These are phyloP conservation scores for Napeogenes inachia DNA, from an alignment of 2,888 invertebrate genomes.

Conservation along the genomic window DNA sequence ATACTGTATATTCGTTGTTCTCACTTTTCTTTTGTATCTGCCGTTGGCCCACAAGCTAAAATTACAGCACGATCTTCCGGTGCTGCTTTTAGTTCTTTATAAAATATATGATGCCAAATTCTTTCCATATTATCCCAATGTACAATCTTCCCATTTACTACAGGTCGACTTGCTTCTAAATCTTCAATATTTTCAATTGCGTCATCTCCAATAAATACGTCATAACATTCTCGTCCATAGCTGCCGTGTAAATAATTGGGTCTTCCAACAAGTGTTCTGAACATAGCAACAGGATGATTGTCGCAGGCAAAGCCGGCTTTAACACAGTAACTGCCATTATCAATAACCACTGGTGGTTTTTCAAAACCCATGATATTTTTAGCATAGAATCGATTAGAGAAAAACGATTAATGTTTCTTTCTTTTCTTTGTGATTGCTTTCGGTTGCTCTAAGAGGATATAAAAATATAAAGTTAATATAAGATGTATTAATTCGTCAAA, in stretches of 20 bases:
- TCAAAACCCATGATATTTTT: constrained; percentile 46
- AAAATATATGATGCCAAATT: constrained; percentile 61
- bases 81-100: constrained; percentile 59
- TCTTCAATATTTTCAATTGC: constrained; percentile 42
- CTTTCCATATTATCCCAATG: constrained; percentile 70
- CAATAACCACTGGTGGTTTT: constrained; percentile 60
- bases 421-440: too few species aligned
- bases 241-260: constrained; percentile 49
- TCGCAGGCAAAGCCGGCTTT: constrained; percentile 68
- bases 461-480: too few species aligned
- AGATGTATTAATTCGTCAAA: too few species aligned
- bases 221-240: constrained; percentile 54
- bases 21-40: constrained; percentile 56
- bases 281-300: constrained; percentile 63
- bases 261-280: constrained; percentile 58
- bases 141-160: constrained; percentile 48
- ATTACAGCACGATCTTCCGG: constrained; percentile 62
- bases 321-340: constrained; percentile 57
- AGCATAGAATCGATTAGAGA: not conserved
- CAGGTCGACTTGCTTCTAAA: constrained; percentile 47
- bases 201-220: constrained; percentile 56
- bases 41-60: constrained; percentile 40
- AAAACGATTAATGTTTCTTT: too few species aligned
- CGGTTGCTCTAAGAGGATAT: too few species aligned
- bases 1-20: constrained; percentile 15